Conservation (phyloP, 2,797 vertebrate genomes). For the Sparus aurata region DNA sequence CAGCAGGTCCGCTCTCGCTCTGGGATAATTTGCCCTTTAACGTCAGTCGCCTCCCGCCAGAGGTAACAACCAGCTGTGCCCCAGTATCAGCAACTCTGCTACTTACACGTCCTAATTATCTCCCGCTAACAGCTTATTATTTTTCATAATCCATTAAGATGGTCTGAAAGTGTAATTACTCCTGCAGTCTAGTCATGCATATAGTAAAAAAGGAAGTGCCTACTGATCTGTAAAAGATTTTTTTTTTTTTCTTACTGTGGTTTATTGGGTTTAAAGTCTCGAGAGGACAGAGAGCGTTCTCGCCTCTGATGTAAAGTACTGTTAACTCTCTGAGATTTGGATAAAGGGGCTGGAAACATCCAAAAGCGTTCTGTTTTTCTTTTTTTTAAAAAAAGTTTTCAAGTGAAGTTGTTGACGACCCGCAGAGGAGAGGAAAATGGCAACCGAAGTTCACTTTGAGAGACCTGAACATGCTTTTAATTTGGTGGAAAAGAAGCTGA, state of each 20-base stretch:
- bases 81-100: conserved; percentile 35
- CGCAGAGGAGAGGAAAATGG: not conserved
- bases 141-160: conserved; percentile 72
- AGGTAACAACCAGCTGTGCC: conserved; percentile 52
- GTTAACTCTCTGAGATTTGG: conserved; percentile 45
- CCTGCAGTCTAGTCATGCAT: conserved; percentile 45
- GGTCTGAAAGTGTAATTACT: conserved; percentile 64
- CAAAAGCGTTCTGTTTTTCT: conserved; percentile 14
- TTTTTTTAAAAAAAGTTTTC: not conserved
- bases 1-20: conserved; percentile 35
- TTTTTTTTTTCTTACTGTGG: conserved; percentile 2
- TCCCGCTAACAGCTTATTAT: conserved; percentile 61
- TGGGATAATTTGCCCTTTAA: conserved; percentile 56
- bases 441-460: not conserved
- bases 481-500: not conserved
- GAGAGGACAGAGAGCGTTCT: conserved; percentile 29
- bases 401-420: not conserved
- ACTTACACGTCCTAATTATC: conserved; percentile 68
- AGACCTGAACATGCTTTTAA: not conserved
- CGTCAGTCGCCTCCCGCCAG: conserved; percentile 37
- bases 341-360: conserved; percentile 20
- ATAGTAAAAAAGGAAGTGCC: not conserved
- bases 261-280: conserved; percentile 25
- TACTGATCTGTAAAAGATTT: conserved; percentile 23
- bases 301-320: conserved; percentile 51